Evolutionary conservation across 2,797 vertebrate species (phyloP), one percentile per base, ranked within the genome.

Genomic region (Aplochiton taeniatus): DNA sequence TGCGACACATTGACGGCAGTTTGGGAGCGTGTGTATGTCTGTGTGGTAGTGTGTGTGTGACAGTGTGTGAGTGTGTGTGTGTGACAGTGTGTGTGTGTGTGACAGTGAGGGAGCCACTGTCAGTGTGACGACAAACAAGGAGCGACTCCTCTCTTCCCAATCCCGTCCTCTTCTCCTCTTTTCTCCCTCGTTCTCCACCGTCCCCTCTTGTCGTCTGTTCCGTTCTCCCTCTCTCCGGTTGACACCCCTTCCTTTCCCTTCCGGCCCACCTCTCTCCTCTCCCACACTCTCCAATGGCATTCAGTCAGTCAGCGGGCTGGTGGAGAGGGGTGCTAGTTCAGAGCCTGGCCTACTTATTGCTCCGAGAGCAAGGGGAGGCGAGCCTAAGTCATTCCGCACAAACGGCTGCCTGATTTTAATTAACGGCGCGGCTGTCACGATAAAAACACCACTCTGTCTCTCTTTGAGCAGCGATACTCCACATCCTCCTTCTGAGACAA

Each of bases 331-430:
- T 74, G 73, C 52, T 61, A 11, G 60, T 66, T 68, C 64, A 49
- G 80, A 86, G 71, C 63, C 17, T 90, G 89, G 75, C 89, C 89
- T 89, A 89, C 82, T 86, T 88, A 20, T 48, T 0, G 14, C 77
- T 72, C 73, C 68, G 68, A 11, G 65, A 44, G 72, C 74, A 77
- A 84, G 85, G 85, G 78, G 81, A 86, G 89, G 88, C 83, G 77
- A 86, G 86, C 80, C 69, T 68, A 78, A 89, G 85, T 88, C 83
- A 73, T 85, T 90, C 86, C 80, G 76, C 69, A 70, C 52, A 17
- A 88, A 80, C 57, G 83, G 82, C 85, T 89, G 86, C 90, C 87
- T 80, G 84, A 83, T 89, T 91, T 87, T 88, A 90, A 91, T 91
- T 89, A 90, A 88, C 82, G 78, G 74, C 72, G 59, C 80, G 71